These are phyloP conservation scores for Sardinella longiceps DNA, from an alignment of 2,797 vertebrate species.

Conservation along the genomic window DNA sequence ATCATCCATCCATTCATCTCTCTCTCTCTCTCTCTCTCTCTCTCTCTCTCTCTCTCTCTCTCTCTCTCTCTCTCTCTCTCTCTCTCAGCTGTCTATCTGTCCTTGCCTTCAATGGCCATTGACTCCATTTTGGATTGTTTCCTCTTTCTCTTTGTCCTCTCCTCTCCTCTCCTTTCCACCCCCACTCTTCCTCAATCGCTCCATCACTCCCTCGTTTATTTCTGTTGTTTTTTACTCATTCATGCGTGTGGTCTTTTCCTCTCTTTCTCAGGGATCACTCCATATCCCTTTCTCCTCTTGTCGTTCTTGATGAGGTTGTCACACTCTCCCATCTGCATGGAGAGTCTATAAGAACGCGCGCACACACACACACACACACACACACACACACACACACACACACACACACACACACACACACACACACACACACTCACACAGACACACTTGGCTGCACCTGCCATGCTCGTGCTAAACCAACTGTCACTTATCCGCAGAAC, in stretches of 20 bases:
- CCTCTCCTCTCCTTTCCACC: not conserved
- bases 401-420: too few species aligned
- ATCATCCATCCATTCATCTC: not conserved
- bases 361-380: too few species aligned
- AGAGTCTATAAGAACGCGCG: not conserved
- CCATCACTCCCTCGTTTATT: not conserved
- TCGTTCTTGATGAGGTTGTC: not conserved
- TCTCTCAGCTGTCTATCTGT: slow-evolving; percentile 55
- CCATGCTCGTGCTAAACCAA: not conserved
- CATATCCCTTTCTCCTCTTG: not conserved
- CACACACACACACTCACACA: too few species aligned
- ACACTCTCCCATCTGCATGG: not conserved
- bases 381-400: too few species aligned
- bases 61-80: slow-evolving; percentile 29
- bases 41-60: slow-evolving; percentile 36
- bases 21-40: slow-evolving; percentile 32
- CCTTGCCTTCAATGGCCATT: slow-evolving; percentile 58
- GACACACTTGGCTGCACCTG: too few species aligned
- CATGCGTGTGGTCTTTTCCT: not conserved
- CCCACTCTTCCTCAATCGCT: not conserved
- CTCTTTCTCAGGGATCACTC: not conserved
- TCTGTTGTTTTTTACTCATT: not conserved
- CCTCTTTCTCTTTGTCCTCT: not conserved
- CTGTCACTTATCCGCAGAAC: not conserved
- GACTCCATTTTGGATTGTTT: slow-evolving; percentile 2